These are phyloP conservation scores for Rhegmatorhina hoffmannsi DNA, from an alignment of 2,113 vertebrate genomes.

Conservation along the genomic window DNA sequence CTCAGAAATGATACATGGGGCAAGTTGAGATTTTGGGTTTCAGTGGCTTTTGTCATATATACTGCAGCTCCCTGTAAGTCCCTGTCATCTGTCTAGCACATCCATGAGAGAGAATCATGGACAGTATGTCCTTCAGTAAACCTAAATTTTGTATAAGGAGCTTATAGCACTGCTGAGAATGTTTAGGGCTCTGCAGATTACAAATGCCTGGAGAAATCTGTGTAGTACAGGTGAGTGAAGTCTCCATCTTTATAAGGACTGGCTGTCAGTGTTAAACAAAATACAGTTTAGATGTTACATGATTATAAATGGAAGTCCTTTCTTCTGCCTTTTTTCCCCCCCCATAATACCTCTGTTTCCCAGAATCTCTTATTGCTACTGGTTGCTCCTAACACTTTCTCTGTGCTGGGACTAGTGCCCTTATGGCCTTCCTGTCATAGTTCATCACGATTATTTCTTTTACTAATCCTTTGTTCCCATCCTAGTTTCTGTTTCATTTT, in stretches of 20 bases:
- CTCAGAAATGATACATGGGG: neutral
- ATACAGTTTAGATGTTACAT: neutral
- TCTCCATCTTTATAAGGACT: neutral
- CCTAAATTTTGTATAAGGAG: neutral
- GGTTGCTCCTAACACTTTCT: neutral
- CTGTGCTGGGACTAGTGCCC: neutral
- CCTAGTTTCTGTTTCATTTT: neutral
- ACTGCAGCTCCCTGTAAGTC: neutral
- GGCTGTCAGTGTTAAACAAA: neutral
- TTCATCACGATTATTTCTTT: neutral
- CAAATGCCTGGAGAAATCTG: neutral
- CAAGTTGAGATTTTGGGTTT: neutral
- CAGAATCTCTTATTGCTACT: neutral
- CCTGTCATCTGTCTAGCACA: neutral
- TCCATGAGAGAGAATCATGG: neutral
- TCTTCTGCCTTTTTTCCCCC: neutral
- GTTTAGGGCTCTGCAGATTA: neutral
- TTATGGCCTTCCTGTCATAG: neutral
- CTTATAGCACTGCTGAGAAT: neutral
- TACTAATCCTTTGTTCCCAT: neutral
- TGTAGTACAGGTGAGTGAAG: neutral
- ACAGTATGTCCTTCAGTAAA: neutral
- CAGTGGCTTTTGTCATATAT: neutral
- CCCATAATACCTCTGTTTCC: neutral
- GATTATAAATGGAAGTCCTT: neutral